These are phyloP conservation scores for Danionella cerebrum DNA, from an alignment of 2,113 vertebrate genomes.

Conservation along the genomic window DNA sequence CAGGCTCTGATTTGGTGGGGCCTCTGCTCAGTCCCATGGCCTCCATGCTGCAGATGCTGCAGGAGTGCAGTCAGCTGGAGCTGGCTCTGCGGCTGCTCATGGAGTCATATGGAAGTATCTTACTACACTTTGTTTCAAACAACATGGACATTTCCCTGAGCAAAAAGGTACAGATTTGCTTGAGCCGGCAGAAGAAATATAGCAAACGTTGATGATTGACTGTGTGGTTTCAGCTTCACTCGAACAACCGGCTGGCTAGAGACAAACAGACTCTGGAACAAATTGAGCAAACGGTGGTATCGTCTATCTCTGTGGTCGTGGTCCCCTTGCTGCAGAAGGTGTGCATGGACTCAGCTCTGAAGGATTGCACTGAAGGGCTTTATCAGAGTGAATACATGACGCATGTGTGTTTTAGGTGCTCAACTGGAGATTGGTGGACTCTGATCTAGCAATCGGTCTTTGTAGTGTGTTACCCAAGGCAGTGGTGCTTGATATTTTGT, in stretches of 20 bases:
- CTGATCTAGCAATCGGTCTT: slow-evolving; percentile 80
- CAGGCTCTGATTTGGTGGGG: slow-evolving; percentile 60
- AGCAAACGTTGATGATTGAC: not conserved
- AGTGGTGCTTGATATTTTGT: slow-evolving; percentile 78
- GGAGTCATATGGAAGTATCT: slow-evolving; percentile 70
- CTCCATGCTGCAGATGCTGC: slow-evolving; percentile 75
- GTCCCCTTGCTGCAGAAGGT: slow-evolving; percentile 83
- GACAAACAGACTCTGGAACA: slow-evolving; percentile 59
- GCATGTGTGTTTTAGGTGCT: slow-evolving; percentile 71
- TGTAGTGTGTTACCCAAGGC: slow-evolving; percentile 77
- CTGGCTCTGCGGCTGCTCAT: slow-evolving; percentile 72
- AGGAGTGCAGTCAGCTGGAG: slow-evolving; percentile 86
- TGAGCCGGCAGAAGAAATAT: not conserved
- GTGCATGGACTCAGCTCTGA: slow-evolving; percentile 28
- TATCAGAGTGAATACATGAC: too few relatives aligned
- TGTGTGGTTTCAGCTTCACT: slow-evolving; percentile 61
- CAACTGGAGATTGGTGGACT: slow-evolving; percentile 83
- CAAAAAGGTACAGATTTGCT: not conserved
- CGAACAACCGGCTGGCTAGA: slow-evolving; percentile 51
- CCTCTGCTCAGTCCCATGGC: slow-evolving; percentile 63
- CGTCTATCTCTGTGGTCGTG: slow-evolving; percentile 58
- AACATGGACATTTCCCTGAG: slow-evolving; percentile 66
- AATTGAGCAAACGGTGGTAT: slow-evolving; percentile 60
- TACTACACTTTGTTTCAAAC: slow-evolving; percentile 77
- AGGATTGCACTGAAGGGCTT: too few relatives aligned